phyloP scores from a whole-genome alignment of 1,140 invertebrate genomes.

The Drosophila ambigua region DNA sequence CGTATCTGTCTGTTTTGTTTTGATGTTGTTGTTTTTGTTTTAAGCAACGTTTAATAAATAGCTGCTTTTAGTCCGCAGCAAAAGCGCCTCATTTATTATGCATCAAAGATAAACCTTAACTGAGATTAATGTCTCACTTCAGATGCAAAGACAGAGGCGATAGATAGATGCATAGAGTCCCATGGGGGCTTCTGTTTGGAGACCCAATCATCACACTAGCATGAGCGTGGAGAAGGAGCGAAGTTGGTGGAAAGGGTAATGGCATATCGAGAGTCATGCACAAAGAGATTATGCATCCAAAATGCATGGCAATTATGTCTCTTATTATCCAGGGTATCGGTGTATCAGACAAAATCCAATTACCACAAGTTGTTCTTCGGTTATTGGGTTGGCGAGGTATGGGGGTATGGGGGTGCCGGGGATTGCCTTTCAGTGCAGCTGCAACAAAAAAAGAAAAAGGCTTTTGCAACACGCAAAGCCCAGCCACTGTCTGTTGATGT shows the following conservation, averaged over 20 bases:
- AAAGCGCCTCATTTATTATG: slow-evolving; percentile 77
- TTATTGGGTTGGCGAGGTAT: slow-evolving; percentile 13
- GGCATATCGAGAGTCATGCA: slow-evolving; percentile 46
- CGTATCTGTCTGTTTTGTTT: slow-evolving; percentile 7
- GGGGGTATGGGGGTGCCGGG: slow-evolving; percentile 4
- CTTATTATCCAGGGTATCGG: slow-evolving; percentile 53
- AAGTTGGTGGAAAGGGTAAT: background rate
- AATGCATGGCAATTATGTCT: slow-evolving; percentile 72
- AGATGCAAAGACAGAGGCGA: slow-evolving; percentile 43
- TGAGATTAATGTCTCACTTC: slow-evolving; percentile 82
- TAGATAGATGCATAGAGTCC: slow-evolving; percentile 24
- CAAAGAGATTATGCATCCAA: slow-evolving; percentile 48
- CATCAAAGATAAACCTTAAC: slow-evolving; percentile 81
- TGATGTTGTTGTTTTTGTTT: slow-evolving; percentile 21
- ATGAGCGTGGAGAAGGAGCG: background rate
- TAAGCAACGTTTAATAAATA: slow-evolving; percentile 67
- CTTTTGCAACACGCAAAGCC: slow-evolving; percentile 66
- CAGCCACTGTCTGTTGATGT: slow-evolving; percentile 67
- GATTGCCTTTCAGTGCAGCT: slow-evolving; percentile 55
- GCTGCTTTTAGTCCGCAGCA: slow-evolving; percentile 68
- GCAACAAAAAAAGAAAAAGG: slow-evolving; percentile 37
- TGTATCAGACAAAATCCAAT: slow-evolving; percentile 41
- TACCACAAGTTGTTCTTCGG: slow-evolving; percentile 29
- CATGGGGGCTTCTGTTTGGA: slow-evolving; percentile 29
- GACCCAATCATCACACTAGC: slow-evolving; percentile 25